A percentile compares a stretch with the other conserved stretches of the same genome.
Evolutionary conservation across 2,888 invertebrate species (phyloP).

Genomic region (Drosophila pseudotakahashii): DNA sequence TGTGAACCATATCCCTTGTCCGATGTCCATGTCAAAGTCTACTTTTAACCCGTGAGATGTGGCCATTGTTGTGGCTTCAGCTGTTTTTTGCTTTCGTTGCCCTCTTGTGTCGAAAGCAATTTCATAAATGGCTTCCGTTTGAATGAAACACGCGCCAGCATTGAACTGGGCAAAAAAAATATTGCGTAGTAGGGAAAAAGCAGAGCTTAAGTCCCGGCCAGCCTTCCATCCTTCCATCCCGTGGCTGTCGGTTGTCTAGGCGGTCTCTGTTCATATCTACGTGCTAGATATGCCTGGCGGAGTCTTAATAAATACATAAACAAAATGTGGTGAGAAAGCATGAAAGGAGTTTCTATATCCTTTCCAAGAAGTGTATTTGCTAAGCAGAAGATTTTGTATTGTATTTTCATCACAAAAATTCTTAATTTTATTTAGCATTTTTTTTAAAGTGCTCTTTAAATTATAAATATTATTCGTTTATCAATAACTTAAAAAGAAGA

Average conservation of each 20-base stretch:
- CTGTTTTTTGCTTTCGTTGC: conserved; percentile 35
- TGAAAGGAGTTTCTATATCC: conserved; percentile 17
- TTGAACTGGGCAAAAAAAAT: neutral
- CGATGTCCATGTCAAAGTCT: conserved; percentile 56
- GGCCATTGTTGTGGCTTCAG: conserved; percentile 29
- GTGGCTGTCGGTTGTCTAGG: conserved; percentile 32
- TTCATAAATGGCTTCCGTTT: conserved; percentile 74
- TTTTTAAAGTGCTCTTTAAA: no score
- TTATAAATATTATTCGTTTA: no score
- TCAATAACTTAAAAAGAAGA: no score
- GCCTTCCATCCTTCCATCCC: conserved; percentile 11
- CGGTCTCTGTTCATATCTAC: conserved; percentile 32
- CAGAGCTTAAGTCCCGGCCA: neutral
- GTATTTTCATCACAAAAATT: neutral
- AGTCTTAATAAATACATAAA: conserved; percentile 64
- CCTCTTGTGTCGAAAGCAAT: conserved; percentile 65
- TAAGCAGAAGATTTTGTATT: no score
- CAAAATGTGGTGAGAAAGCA: conserved; percentile 17
- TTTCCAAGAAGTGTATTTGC: conserved; percentile 28
- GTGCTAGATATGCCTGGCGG: conserved; percentile 39
- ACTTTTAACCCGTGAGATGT: conserved; percentile 42
- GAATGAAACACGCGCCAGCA: conserved; percentile 45
- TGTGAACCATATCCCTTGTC: conserved; percentile 51
- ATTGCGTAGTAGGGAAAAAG: neutral
- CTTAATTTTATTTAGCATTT: no score